Percentiles rank a stretch among this genome's conserved stretches.
Evolutionary conservation across 2,888 invertebrate genomes (phyloP).

Genomic region (Lapara coniferarum): DNA sequence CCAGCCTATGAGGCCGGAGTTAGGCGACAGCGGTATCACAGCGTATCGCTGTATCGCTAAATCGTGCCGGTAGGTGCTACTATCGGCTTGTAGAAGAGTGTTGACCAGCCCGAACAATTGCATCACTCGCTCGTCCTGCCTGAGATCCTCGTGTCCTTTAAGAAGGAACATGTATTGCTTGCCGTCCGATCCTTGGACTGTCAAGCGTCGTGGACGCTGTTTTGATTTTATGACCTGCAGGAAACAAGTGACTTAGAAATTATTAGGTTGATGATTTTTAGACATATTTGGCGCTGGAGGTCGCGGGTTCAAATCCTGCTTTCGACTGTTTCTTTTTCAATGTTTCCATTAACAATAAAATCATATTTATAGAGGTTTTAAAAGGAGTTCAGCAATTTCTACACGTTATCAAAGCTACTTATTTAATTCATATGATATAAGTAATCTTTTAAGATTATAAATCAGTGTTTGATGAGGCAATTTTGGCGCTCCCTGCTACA

Average conservation of each 20-base stretch:
- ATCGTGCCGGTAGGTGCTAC: constrained; percentile 96
- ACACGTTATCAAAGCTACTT: no score
- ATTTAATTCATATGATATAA: no score
- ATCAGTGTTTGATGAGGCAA: no score
- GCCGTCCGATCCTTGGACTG: constrained; percentile 97
- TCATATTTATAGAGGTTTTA: no score
- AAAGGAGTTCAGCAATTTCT: no score
- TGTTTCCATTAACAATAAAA: no score
- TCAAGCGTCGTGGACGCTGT: constrained; percentile 97
- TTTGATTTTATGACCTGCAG: constrained; percentile 97
- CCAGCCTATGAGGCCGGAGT: constrained; percentile 99
- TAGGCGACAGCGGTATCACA: constrained; percentile 98
- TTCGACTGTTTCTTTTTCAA: no score
- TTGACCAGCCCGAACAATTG: constrained; percentile 98
- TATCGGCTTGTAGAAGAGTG: constrained; percentile 95
- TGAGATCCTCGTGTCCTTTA: constrained; percentile 99
- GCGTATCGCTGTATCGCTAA: constrained; percentile 93
- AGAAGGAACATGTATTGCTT: constrained; percentile 99
- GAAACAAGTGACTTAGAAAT: neutral
- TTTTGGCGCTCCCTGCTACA: no score
- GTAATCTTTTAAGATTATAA: no score
- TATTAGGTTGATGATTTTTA: no score
- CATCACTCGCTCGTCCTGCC: constrained; percentile 99
- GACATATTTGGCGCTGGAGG: no score
- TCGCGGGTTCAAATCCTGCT: no score